Evolutionary conservation across 1,140 invertebrate genomes (phyloP).

Genomic region (Tribolium castaneum): DNA sequence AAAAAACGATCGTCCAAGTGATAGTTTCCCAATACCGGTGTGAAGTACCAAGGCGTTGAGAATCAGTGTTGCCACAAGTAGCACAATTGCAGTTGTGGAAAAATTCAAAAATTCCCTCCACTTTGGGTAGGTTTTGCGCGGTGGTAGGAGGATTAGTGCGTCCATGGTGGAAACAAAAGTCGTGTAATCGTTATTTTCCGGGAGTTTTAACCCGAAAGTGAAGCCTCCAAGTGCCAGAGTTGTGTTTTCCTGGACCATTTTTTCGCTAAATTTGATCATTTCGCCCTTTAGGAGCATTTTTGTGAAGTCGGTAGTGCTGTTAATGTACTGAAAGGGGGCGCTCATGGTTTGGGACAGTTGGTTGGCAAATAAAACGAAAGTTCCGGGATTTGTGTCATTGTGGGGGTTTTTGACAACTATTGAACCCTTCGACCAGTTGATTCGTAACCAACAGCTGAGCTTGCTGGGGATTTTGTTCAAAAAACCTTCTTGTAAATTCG

Average conservation of each 20-base stretch:
- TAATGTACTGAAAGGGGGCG: background rate
- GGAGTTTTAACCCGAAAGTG: background rate
- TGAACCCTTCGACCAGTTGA: background rate
- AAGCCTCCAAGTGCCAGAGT: background rate
- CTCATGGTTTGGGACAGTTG: background rate
- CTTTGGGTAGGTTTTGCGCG: background rate
- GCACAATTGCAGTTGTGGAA: background rate
- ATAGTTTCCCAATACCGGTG: background rate
- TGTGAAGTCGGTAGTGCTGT: background rate
- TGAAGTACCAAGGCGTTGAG: background rate
- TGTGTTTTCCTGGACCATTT: background rate
- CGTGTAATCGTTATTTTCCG: background rate
- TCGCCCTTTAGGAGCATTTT: background rate
- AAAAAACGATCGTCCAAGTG: background rate
- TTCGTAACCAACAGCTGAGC: background rate
- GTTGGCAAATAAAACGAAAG: background rate
- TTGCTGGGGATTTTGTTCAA: conserved; percentile 4
- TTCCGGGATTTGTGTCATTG: background rate
- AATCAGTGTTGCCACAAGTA: background rate
- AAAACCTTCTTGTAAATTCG: background rate
- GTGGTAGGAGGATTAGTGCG: background rate
- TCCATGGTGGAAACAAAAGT: background rate
- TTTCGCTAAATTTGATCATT: background rate
- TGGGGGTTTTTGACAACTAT: conserved; percentile 1
- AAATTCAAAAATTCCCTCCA: conserved; percentile 12